These are phyloP conservation scores for Hypotaenidia philippensis DNA, from an alignment of 2,797 vertebrate genomes.

Conservation along the genomic window DNA sequence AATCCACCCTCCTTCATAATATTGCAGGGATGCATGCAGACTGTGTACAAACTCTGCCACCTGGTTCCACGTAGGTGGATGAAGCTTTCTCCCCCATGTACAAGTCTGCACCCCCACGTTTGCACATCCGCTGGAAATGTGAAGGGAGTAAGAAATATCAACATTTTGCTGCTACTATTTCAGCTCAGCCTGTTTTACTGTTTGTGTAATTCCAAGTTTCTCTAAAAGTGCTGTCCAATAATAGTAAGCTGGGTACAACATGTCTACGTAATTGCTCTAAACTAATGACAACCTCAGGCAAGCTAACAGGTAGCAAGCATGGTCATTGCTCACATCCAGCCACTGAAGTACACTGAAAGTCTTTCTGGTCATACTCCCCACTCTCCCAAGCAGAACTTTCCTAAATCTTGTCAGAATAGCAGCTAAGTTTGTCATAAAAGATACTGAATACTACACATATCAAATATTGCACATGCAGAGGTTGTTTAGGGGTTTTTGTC, in stretches of 20 bases:
- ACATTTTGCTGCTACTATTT: background rate
- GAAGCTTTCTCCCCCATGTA: background rate
- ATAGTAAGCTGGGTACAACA: background rate
- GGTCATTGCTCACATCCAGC: background rate
- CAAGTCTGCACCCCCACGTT: background rate
- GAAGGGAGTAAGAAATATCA: background rate
- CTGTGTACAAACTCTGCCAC: background rate
- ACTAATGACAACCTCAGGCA: background rate
- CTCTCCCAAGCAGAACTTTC: background rate
- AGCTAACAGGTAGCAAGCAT: background rate
- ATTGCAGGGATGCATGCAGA: background rate
- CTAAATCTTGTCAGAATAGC: background rate
- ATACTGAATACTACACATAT: background rate
- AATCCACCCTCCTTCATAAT: background rate
- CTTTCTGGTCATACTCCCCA: background rate
- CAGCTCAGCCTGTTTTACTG: background rate
- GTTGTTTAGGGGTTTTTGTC: background rate
- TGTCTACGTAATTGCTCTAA: background rate
- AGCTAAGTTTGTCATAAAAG: background rate
- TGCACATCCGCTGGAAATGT: background rate
- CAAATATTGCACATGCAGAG: background rate
- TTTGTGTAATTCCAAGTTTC: background rate
- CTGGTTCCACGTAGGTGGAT: background rate
- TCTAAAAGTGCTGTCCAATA: background rate
- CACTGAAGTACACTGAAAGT: background rate